Evolutionary conservation across 2,113 vertebrate species (phyloP), one percentile per base, ranked within the genome.

Genomic region (Thamnaconus septentrionalis): DNA sequence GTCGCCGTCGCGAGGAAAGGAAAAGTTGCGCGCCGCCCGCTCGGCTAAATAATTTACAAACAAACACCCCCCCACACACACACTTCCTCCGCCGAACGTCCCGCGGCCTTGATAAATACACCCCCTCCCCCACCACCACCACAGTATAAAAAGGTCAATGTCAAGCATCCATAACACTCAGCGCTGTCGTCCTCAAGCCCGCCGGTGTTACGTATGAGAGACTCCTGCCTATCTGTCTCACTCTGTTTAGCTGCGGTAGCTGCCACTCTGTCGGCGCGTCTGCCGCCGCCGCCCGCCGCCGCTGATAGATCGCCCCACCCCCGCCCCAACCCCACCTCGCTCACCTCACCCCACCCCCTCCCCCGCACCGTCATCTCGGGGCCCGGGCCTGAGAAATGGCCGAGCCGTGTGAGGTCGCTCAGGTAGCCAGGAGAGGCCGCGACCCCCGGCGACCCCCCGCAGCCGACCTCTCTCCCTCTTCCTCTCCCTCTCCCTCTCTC

Each of bases 151-250:
- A 78, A 73, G 89, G 89, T 90, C 89, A 88, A 84, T 87, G 89
- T 88, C 85, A 87, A 88, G 82, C 89, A 88, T 90, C 87, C 75
- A 86, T 89, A 88, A 89, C 84, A 86, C 86, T 89, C 85, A 85
- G 78, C n/a, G 71, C 78, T 87, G 87, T 88, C 87, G 72, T 82
- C 83, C 76, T 77, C 72, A 84, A 86, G 82, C 89, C 84, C 61
- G 18, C 87, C 51, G 74, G 80, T 82, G 86, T 87, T 88, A 88
- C 86, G 81, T 90, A 86, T 87, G 89, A 87, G 87, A 86, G 87
- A 85, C 85, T 81, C 67, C 76, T 85, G 84, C 79, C 87, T 81
- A 90, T 89, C 89, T 80, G 86, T 88, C 87, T 89, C 86, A 90
- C 87, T 87, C 87, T 88, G 86, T 87, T 88, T 84, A 88, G 84